Evolutionary conservation across 2,113 vertebrate genomes (phyloP).

Genomic region (Hypanus sabinus): DNA sequence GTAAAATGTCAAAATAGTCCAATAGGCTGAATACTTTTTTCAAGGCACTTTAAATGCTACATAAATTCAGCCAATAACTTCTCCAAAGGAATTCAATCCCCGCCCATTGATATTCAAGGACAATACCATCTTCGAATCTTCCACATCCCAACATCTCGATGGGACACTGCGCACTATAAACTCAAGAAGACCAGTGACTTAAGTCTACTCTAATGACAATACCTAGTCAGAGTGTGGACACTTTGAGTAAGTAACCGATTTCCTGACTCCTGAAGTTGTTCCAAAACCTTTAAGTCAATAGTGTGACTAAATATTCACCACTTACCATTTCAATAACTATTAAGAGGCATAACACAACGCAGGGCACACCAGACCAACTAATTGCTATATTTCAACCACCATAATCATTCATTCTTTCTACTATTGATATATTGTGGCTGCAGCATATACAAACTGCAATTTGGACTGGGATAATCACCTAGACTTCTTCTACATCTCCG

Average conservation of each 20-base stretch:
- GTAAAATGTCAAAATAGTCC: too few species aligned
- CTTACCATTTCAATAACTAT: not conserved
- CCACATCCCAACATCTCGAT: not conserved
- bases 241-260: not conserved
- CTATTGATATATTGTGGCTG: not conserved
- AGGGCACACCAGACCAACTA: too few species aligned
- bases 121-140: not conserved
- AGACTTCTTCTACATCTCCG: not conserved
- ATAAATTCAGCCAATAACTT: not conserved
- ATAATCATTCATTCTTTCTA: not conserved
- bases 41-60: too few species aligned
- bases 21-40: too few species aligned
- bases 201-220: not conserved
- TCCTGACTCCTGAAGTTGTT: not conserved
- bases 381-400: not conserved
- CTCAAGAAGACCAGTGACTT: too few species aligned
- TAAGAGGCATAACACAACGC: too few species aligned
- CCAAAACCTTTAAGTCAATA: not conserved
- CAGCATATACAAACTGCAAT: not conserved
- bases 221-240: not conserved
- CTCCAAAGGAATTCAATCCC: not conserved
- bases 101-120: not conserved
- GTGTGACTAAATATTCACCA: not conserved
- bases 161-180: not conserved
- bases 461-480: not conserved